These are phyloP conservation scores for Zeugodacus cucurbitae DNA, from an alignment of 1,140 invertebrate species.

Conservation along the genomic window DNA sequence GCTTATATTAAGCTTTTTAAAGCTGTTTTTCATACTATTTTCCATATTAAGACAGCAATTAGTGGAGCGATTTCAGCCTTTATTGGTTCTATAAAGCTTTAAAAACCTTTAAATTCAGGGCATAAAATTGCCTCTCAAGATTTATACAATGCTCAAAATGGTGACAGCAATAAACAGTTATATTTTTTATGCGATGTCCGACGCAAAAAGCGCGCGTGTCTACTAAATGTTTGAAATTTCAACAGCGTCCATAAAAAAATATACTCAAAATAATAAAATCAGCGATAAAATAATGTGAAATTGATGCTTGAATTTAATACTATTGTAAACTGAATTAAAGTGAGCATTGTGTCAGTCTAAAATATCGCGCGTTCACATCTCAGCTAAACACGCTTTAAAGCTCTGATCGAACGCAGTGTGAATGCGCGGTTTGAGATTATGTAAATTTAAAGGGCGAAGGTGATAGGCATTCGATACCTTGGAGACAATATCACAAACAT, in stretches of 20 bases:
- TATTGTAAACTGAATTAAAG: neutral
- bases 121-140: neutral
- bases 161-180: neutral
- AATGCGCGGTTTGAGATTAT: neutral
- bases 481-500: constrained; percentile 12
- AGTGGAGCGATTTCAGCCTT: too few relatives aligned
- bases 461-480: constrained; percentile 22
- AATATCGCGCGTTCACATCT: neutral
- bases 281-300: neutral
- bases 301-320: neutral
- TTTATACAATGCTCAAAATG: neutral
- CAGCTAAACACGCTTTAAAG: neutral
- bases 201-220: too few relatives aligned
- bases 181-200: too few relatives aligned
- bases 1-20: too few relatives aligned
- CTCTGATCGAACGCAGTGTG: neutral
- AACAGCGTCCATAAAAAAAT: neutral
- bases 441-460: neutral
- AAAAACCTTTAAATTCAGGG: neutral
- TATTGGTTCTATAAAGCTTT: neutral
- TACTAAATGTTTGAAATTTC: neutral
- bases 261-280: neutral
- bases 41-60: too few relatives aligned
- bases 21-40: too few relatives aligned
- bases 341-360: neutral